Percentiles rank a stretch among this genome's conserved stretches.
phyloP scores from a whole-genome alignment of 2,888 invertebrate genomes.

The Deilephila porcellus region DNA sequence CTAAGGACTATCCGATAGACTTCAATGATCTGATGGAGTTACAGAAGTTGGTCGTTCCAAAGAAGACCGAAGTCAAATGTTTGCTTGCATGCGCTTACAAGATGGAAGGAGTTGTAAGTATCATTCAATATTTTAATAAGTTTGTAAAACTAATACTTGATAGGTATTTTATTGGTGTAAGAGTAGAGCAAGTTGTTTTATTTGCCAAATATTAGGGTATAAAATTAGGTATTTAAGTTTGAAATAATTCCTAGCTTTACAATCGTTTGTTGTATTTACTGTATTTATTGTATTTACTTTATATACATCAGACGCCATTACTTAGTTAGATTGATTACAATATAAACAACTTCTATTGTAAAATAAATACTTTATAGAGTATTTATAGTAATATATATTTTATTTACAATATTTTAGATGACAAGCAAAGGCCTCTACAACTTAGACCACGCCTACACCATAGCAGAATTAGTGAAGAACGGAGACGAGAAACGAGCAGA shows the following conservation, averaged over 20 bases:
- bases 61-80: slow-evolving; percentile 74
- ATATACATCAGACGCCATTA: too few species aligned
- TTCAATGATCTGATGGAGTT: slow-evolving; percentile 61
- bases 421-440: slow-evolving; percentile 60
- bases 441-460: slow-evolving; percentile 60
- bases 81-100: slow-evolving; percentile 79
- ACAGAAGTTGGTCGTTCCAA: slow-evolving; percentile 62
- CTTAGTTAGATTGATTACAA: too few species aligned
- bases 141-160: not conserved
- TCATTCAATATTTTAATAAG: slow-evolving; percentile 5
- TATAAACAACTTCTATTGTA: too few species aligned
- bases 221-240: too few species aligned
- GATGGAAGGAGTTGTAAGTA: slow-evolving; percentile 62
- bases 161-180: too few species aligned
- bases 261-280: too few species aligned
- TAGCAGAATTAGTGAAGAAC: slow-evolving; percentile 64
- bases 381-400: not conserved
- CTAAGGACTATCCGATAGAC: slow-evolving; percentile 61
- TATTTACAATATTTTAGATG: slow-evolving; percentile 48
- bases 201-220: too few species aligned
- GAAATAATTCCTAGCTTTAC: too few species aligned
- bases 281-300: too few species aligned
- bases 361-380: too few species aligned
- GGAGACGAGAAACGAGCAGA: slow-evolving; percentile 65
- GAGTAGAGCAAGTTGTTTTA: too few species aligned